Evolutionary conservation across 2,888 invertebrate species (phyloP).

Genomic region (Metopia argyrocephala): DNA sequence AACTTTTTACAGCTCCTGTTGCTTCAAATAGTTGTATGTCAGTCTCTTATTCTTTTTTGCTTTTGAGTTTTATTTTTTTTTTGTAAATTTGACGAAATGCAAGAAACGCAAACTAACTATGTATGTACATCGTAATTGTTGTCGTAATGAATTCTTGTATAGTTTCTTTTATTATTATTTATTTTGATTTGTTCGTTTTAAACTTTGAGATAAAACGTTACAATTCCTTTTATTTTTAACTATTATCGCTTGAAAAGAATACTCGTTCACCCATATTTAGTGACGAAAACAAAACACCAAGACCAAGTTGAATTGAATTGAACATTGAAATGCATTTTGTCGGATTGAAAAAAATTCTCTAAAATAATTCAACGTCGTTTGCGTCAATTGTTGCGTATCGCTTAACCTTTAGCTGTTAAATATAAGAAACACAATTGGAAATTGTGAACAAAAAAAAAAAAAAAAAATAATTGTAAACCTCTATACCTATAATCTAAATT

Average conservation of each 20-base stretch:
- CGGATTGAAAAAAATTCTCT: slow-evolving; percentile 18
- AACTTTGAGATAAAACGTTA: slow-evolving; percentile 48
- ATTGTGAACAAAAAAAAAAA: too few species aligned
- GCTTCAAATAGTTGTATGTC: neutral
- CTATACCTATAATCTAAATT: too few species aligned
- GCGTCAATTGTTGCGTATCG: slow-evolving; percentile 39
- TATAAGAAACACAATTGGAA: neutral
- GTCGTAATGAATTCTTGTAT: slow-evolving; percentile 47
- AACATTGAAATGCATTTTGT: slow-evolving; percentile 41
- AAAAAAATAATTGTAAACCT: too few species aligned
- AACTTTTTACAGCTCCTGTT: slow-evolving; percentile 45
- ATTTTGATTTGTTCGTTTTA: slow-evolving; percentile 3
- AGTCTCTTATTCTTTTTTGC: neutral
- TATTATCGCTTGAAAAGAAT: slow-evolving; percentile 20
- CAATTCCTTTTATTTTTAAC: slow-evolving; percentile 46
- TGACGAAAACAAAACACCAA: neutral
- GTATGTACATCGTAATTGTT: slow-evolving; percentile 52
- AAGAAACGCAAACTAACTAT: neutral
- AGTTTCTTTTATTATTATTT: neutral
- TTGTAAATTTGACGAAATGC: neutral
- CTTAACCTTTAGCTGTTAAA: slow-evolving; percentile 34
- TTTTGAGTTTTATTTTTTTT: slow-evolving; percentile 30
- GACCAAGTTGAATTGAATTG: neutral
- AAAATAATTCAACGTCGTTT: slow-evolving; percentile 39
- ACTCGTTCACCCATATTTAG: slow-evolving; percentile 40